Conservation (phyloP, 2,797 vertebrate genomes). For the Mormyrus proboscirostris region DNA sequence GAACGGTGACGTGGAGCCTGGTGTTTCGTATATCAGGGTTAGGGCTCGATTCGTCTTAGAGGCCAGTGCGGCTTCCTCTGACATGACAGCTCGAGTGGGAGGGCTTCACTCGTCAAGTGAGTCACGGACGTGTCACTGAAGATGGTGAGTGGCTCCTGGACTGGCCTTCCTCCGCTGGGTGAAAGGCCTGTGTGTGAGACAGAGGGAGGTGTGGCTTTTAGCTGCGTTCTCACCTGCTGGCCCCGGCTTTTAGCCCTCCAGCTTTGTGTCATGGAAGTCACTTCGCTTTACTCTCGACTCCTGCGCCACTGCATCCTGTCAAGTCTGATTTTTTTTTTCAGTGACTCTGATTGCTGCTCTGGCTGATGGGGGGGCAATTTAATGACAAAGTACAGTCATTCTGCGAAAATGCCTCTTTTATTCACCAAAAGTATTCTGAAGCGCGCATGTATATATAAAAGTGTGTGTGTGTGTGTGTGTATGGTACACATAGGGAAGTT, state of each 20-base stretch:
- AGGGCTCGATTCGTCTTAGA: background rate
- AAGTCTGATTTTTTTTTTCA: background rate
- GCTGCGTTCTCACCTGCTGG: background rate
- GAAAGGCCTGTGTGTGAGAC: background rate
- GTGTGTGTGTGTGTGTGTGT: background rate
- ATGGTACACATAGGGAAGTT: background rate
- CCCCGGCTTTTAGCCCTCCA: background rate
- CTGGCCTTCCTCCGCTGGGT: background rate
- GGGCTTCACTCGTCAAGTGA: background rate
- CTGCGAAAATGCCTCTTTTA: background rate
- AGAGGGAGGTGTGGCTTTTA: background rate
- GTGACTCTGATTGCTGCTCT: background rate
- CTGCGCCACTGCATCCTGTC: background rate
- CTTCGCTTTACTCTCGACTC: background rate
- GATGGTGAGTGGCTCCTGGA: background rate
- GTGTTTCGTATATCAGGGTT: background rate
- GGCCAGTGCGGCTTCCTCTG: background rate
- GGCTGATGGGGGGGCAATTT: background rate
- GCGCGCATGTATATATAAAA: background rate
- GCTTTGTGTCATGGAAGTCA: conserved; percentile 3
- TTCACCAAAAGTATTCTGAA: background rate
- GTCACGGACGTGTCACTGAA: background rate
- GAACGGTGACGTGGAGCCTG: background rate
- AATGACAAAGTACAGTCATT: background rate
- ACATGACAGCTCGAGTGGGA: background rate